Conservation (phyloP, 1,140 invertebrate genomes). For the Diorhabda elongata region DNA sequence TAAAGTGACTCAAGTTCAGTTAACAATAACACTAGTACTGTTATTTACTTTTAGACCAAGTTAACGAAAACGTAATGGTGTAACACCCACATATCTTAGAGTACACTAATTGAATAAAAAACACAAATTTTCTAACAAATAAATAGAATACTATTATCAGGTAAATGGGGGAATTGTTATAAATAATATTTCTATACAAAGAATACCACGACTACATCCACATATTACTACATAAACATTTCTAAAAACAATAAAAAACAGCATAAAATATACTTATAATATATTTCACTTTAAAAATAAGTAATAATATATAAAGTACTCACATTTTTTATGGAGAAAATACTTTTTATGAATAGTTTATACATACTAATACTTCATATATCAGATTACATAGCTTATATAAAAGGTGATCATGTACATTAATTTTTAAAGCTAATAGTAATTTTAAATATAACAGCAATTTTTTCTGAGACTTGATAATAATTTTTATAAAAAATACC, state of each 20-base stretch:
- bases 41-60: constrained; percentile 5
- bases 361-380: too few relatives aligned
- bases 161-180: constrained; percentile 16
- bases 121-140: constrained; percentile 20
- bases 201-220: not conserved
- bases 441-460: too few relatives aligned
- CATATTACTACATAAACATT: not conserved
- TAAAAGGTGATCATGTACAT: too few relatives aligned
- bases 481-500: too few relatives aligned
- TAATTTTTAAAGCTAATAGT: too few relatives aligned
- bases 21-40: constrained; percentile 23
- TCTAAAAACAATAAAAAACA: not conserved
- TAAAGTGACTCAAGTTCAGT: too few relatives aligned
- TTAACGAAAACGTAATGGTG: constrained; percentile 15
- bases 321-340: too few relatives aligned
- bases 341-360: too few relatives aligned
- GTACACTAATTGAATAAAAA: constrained; percentile 20
- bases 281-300: not conserved
- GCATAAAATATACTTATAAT: constrained; percentile 10
- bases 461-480: too few relatives aligned
- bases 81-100: constrained; percentile 17
- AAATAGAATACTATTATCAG: constrained; percentile 24
- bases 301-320: too few relatives aligned
- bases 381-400: too few relatives aligned
- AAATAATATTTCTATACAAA: constrained; percentile 16